Conservation (phyloP, 2,888 invertebrate species). For the Leucophenga montana region DNA sequence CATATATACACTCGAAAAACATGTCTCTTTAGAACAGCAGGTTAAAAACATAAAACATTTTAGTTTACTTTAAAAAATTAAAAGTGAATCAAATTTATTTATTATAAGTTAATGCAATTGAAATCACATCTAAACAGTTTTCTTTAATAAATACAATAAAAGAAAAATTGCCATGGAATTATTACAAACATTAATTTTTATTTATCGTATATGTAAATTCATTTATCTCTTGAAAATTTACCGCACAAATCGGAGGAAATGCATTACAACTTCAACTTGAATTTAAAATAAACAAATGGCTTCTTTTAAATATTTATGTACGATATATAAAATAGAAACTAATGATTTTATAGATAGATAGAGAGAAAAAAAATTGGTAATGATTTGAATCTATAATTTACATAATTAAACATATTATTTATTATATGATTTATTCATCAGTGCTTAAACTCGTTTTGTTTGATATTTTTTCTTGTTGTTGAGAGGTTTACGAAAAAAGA, state of each 20-base stretch:
- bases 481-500: neutral
- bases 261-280: neutral
- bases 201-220: neutral
- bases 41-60: too few species aligned
- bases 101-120: constrained; percentile 18
- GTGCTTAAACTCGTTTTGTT: constrained; percentile 2
- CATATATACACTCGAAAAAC: too few species aligned
- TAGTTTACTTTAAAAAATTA: neutral
- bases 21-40: too few species aligned
- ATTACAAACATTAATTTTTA: constrained; percentile 24
- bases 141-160: constrained; percentile 5
- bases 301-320: constrained; percentile 2
- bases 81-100: neutral
- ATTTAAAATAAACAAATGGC: neutral
- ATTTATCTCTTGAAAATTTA: too few species aligned
- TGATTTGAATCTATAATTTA: too few species aligned
- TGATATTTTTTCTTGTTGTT: neutral
- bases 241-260: constrained; percentile 9
- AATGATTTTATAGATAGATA: too few species aligned
- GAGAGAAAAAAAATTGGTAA: too few species aligned
- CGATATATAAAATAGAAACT: neutral
- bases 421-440: neutral
- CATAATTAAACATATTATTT: constrained; percentile 1
- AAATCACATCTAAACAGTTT: constrained; percentile 22
- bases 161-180: constrained; percentile 23